These are phyloP conservation scores for Parnassius smintheus DNA, from an alignment of 2,888 invertebrate genomes.

Conservation along the genomic window DNA sequence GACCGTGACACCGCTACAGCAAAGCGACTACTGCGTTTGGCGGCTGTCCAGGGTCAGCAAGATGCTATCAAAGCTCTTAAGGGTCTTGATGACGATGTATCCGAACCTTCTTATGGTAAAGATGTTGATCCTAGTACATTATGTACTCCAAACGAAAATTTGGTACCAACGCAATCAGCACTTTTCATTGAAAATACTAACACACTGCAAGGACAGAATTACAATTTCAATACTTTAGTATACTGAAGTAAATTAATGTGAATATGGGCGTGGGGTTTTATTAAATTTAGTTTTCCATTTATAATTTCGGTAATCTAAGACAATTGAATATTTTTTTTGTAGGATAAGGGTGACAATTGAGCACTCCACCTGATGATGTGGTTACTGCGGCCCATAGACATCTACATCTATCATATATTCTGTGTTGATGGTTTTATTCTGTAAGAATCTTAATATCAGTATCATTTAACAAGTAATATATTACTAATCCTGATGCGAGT, in stretches of 20 bases:
- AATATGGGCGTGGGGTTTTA: slow-evolving; percentile 25
- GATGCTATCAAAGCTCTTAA: slow-evolving; percentile 80
- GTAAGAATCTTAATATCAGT: too few relatives aligned
- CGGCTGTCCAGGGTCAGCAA: slow-evolving; percentile 82
- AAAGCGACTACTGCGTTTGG: slow-evolving; percentile 71
- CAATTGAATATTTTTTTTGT: too few relatives aligned
- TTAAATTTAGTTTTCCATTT: slow-evolving; percentile 2
- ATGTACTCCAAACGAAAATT: slow-evolving; percentile 41
- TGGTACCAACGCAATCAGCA: slow-evolving; percentile 56
- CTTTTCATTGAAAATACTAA: slow-evolving; percentile 60
- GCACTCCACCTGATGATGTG: too few relatives aligned
- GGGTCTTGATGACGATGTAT: slow-evolving; percentile 47
- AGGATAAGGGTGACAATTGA: too few relatives aligned
- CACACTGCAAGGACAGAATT: slow-evolving; percentile 37
- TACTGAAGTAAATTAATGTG: slow-evolving; percentile 35
- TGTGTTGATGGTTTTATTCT: too few relatives aligned
- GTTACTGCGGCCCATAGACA: too few relatives aligned
- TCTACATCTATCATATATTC: too few relatives aligned
- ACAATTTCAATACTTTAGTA: slow-evolving; percentile 45
- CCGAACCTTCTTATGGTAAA: slow-evolving; percentile 40
- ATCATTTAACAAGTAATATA: too few relatives aligned
- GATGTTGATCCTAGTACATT: slow-evolving; percentile 34
- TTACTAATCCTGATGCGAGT: too few relatives aligned
- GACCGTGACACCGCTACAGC: slow-evolving; percentile 73
- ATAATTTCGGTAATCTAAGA: too few relatives aligned